These are phyloP conservation scores for Gari tellinella DNA, from an alignment of 2,888 invertebrate genomes.

Conservation along the genomic window DNA sequence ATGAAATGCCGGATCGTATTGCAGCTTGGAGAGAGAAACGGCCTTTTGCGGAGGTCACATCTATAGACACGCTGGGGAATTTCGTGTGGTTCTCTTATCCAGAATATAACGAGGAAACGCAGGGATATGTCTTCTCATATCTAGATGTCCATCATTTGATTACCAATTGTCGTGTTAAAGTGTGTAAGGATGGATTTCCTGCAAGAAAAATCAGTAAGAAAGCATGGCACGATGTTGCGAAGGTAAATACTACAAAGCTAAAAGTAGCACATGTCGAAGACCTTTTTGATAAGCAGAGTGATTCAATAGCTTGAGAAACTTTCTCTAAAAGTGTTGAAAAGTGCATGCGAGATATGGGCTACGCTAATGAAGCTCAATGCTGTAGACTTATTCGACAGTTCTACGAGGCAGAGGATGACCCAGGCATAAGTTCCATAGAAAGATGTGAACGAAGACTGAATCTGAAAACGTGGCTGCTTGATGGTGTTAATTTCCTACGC, in stretches of 20 bases:
- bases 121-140: slow-evolving; percentile 23
- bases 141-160: slow-evolving; percentile 37
- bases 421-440: slow-evolving; percentile 17
- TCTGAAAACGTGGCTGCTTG: slow-evolving; percentile 18
- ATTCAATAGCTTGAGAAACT: slow-evolving; percentile 33
- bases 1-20: slow-evolving; percentile 13
- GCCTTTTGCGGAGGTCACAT: slow-evolving; percentile 15
- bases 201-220: slow-evolving; percentile 22
- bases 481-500: slow-evolving; percentile 4
- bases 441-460: slow-evolving; percentile 15
- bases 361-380: slow-evolving; percentile 26
- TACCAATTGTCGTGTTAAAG: slow-evolving; percentile 30
- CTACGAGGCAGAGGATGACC: slow-evolving; percentile 43
- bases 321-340: slow-evolving; percentile 33
- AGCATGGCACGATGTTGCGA: slow-evolving; percentile 40
- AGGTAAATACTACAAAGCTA: slow-evolving; percentile 16
- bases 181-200: slow-evolving; percentile 35
- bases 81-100: slow-evolving; percentile 33
- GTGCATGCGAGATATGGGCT: slow-evolving; percentile 20
- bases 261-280: slow-evolving; percentile 36
- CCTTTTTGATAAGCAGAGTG: slow-evolving; percentile 37
- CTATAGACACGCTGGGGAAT: not conserved
- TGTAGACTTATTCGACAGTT: slow-evolving; percentile 36
- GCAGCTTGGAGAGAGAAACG: slow-evolving; percentile 11
- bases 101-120: slow-evolving; percentile 26